Conservation (phyloP, 2,113 vertebrate species). For the rabbit (Oryctolagus cuniculus) region DNA sequence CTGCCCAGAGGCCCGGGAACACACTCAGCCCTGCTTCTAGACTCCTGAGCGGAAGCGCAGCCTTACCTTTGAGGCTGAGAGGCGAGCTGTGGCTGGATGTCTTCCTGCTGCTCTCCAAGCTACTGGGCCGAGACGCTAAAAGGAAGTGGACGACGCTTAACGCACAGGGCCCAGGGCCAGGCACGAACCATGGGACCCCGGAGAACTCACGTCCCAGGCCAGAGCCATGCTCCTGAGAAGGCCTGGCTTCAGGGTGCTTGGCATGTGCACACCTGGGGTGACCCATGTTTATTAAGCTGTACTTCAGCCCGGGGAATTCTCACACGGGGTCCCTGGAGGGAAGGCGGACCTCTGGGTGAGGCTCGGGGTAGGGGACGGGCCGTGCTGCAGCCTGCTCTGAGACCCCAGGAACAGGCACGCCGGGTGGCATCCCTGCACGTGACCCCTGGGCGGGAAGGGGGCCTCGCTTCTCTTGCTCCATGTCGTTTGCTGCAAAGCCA, state of each 20-base stretch:
- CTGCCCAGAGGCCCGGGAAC: no score
- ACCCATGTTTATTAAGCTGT: neutral
- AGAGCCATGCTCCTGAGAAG: accelerated
- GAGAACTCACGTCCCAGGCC: no score
- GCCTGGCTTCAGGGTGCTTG: accelerated
- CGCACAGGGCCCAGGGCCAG: no score
- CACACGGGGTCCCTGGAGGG: accelerated
- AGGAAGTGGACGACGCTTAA: neutral
- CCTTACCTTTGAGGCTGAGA: conserved; percentile 72
- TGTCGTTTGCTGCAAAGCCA: neutral
- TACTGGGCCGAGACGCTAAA: conserved; percentile 66
- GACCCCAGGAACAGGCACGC: no score
- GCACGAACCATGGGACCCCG: no score
- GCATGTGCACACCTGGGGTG: accelerated
- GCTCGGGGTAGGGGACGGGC: accelerated
- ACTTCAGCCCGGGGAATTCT: neutral
- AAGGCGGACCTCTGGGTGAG: neutral
- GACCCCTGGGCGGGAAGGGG: neutral
- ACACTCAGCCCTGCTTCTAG: no score
- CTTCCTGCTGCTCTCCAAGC: conserved; percentile 74
- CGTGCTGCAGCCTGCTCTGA: no score
- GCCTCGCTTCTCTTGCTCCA: accelerated
- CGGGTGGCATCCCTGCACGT: neutral
- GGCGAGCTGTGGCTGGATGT: conserved; percentile 70
- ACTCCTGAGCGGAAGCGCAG: accelerated